phyloP scores from a whole-genome alignment of 2,888 invertebrate genomes.

The Drosophila koepferae region DNA sequence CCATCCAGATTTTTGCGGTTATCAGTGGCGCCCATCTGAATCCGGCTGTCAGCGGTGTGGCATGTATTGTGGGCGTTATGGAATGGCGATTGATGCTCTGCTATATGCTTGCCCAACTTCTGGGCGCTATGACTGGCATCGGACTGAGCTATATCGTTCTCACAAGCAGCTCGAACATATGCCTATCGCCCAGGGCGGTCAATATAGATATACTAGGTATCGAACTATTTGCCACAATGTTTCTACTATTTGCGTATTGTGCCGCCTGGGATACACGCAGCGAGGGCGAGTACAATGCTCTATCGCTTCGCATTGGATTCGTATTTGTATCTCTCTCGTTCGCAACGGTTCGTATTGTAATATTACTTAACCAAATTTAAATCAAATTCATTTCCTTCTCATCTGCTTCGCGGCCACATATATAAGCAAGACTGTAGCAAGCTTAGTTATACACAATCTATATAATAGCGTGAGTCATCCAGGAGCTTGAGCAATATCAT shows the following conservation, averaged over 20 bases:
- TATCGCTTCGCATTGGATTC: constrained; percentile 41
- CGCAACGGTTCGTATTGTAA: constrained; percentile 27
- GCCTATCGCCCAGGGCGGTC: not conserved
- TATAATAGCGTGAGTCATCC: no score
- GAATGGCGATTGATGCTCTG: constrained; percentile 40
- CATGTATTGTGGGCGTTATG: constrained; percentile 35
- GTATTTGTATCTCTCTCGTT: constrained; percentile 10
- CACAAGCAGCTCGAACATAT: not conserved
- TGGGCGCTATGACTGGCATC: constrained; percentile 32
- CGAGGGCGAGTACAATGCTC: constrained; percentile 15
- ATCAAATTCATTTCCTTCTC: not conserved
- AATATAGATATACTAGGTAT: not conserved
- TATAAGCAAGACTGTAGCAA: no score
- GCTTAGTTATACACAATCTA: no score
- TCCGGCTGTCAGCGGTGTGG: constrained; percentile 40
- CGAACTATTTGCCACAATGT: constrained; percentile 14
- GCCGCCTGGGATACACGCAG: constrained; percentile 46
- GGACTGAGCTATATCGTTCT: not conserved
- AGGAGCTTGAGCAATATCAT: no score
- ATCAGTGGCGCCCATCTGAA: constrained; percentile 53
- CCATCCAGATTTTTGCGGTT: constrained; percentile 33
- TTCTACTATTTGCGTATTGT: constrained; percentile 37
- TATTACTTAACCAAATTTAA: not conserved
- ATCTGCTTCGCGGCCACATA: no score
- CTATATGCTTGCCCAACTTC: constrained; percentile 37